A percentile compares a stretch with the other conserved stretches of the same genome.
Evolutionary conservation across 2,797 vertebrate species (phyloP).

Genomic region (Poeciliopsis turneri): DNA sequence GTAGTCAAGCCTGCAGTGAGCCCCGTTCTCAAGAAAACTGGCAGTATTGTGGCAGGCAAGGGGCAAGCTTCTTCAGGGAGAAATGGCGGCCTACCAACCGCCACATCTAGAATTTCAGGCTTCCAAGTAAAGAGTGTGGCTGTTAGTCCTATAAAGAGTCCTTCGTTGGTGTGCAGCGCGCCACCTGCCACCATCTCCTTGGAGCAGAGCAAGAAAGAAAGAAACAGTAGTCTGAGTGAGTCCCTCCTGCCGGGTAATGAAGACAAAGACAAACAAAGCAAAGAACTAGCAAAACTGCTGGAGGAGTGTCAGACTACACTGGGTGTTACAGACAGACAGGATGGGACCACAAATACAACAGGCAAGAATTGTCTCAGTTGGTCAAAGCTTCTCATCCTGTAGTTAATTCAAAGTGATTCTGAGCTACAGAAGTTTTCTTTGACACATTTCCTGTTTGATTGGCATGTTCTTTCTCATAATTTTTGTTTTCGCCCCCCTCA

Average conservation of each 20-base stretch:
- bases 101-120: conserved; percentile 40
- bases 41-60: conserved; percentile 12
- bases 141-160: conserved; percentile 49
- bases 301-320: conserved; percentile 72
- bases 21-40: conserved; percentile 45
- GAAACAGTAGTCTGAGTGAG: conserved; percentile 67
- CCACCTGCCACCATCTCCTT: conserved; percentile 45
- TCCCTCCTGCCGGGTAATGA: conserved; percentile 35
- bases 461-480: conserved; percentile 42
- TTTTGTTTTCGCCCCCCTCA: conserved; percentile 59
- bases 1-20: conserved; percentile 16
- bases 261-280: conserved; percentile 28
- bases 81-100: conserved; percentile 54
- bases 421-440: conserved; percentile 11
- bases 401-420: neutral
- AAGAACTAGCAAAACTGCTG: conserved; percentile 69
- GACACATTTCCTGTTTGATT: conserved; percentile 41
- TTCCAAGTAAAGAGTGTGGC: conserved; percentile 41
- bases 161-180: conserved; percentile 20
- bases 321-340: conserved; percentile 49
- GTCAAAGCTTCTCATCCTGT: neutral
- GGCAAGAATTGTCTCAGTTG: conserved; percentile 53
- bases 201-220: conserved; percentile 57
- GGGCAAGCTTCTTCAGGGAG: conserved; percentile 35
- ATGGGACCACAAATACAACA: conserved; percentile 50